Base-by-base conservation (phyloP, 2,797 vertebrate species). In the Morelia viridis region DNA sequence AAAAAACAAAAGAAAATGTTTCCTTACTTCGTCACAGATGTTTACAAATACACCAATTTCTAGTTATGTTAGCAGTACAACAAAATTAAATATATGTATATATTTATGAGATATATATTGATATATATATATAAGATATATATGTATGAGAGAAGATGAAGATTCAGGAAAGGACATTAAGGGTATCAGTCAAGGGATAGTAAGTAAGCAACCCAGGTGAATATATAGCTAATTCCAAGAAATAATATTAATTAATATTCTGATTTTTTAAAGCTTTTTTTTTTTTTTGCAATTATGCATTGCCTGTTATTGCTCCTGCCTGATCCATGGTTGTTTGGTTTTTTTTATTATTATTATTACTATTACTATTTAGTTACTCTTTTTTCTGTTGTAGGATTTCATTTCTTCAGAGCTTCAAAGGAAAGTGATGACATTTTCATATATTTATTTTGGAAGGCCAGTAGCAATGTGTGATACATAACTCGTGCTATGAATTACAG, bases 401-500 rank as follows among this genome's bases (percentile, higher is more conserved):
- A 56, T 76, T 61, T 90, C 57, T 90, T 76, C 64, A 92, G 31
- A 87, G 53, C 5, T 71, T 90, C 53, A 76, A 76, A 86, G 56
- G n/a, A 22, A 61, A 3, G 76, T 46, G 58, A n/a, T 28, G 35
- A 61, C 65, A 58, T 11, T 17, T n/a, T 71, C 85, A 85, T 85
- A 3, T 58, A 58, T 80, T 68, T 46, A 65, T 89, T 84, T 46
- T 31, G 6, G 57, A 61, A 12, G 41, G 60, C 58, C 24, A 5
- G 9, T 46, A 26, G 85, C 22, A 87, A 26, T 87, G 35, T 62
- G 26, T 62, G 60, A 6, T 61, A 19, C 35, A 13, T 17, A 35
- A 12, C 24, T 60, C 7, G 8, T 41, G 10, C 6, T n/a, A 53
- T 89, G 31, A 85, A 5, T 71, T 89, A 22, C 61, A 68, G 10